These are phyloP conservation scores for Drosophila guanche DNA, from an alignment of 1,140 invertebrate genomes.

Conservation along the genomic window DNA sequence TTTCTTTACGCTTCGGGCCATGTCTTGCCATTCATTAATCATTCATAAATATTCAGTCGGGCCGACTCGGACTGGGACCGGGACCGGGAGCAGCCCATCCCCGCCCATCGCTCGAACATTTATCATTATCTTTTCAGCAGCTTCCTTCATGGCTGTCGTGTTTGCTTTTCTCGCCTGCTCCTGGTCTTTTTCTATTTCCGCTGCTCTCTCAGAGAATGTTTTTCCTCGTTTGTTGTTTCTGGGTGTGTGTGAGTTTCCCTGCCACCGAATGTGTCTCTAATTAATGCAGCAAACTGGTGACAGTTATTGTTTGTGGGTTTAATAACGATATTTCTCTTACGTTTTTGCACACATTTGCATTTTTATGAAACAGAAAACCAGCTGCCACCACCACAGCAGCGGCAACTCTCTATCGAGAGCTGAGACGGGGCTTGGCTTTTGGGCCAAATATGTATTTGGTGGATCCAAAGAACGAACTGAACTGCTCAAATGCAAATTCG, in stretches of 20 bases:
- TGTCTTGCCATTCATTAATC: conserved; percentile 62
- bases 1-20: conserved; percentile 14
- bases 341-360: conserved; percentile 45
- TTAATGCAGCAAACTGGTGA: conserved; percentile 62
- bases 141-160: conserved; percentile 39
- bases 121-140: conserved; percentile 74
- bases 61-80: background rate
- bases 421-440: conserved; percentile 20
- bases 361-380: conserved; percentile 65
- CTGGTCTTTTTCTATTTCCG: conserved; percentile 59
- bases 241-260: background rate
- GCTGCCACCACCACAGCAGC: conserved; percentile 32
- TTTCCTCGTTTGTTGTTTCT: conserved; percentile 5
- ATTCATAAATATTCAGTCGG: conserved; percentile 71
- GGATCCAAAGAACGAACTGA: conserved; percentile 21
- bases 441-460: conserved; percentile 35
- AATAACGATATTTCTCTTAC: conserved; percentile 58
- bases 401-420: conserved; percentile 4
- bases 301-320: conserved; percentile 63
- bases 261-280: conserved; percentile 65
- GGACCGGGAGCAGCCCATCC: conserved; percentile 16
- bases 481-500: conserved; percentile 61
- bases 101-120: conserved; percentile 40
- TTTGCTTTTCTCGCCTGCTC: conserved; percentile 28
- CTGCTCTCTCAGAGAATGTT: conserved; percentile 39